These are phyloP conservation scores for Phylloscopus collybita DNA, from an alignment of 2,797 vertebrate genomes.

Conservation along the genomic window DNA sequence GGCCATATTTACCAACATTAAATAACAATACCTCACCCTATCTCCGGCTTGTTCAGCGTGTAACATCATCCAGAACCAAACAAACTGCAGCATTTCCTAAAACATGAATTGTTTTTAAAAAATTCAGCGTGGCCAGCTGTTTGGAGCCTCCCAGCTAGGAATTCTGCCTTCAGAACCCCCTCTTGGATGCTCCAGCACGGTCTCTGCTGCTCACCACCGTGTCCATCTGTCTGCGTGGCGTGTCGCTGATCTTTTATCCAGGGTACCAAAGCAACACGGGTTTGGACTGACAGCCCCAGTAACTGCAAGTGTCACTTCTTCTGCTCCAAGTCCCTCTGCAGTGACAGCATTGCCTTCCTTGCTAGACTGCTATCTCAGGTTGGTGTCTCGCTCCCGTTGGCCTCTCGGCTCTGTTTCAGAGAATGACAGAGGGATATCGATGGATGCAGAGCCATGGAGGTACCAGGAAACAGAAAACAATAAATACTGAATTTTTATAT, in stretches of 20 bases:
- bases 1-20: neutral
- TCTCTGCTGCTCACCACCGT: neutral
- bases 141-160: neutral
- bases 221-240: neutral
- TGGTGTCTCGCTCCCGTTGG: neutral
- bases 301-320: slow-evolving; percentile 11
- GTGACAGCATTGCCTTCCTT: neutral
- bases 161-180: neutral
- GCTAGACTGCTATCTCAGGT: neutral
- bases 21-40: neutral
- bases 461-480: neutral
- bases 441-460: neutral
- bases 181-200: neutral
- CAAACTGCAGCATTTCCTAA: neutral
- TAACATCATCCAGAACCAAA: neutral
- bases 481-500: neutral
- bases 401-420: neutral
- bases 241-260: neutral
- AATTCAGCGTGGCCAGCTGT: slow-evolving; percentile 26
- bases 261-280: neutral
- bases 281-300: slow-evolving; percentile 11
- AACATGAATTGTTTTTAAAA: slow-evolving; percentile 7
- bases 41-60: accelerated
- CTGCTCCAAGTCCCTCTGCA: slow-evolving; percentile 12
- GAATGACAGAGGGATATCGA: neutral